These are phyloP conservation scores for Darevskia nairensis DNA, from an alignment of 2,797 vertebrate genomes.

Conservation along the genomic window DNA sequence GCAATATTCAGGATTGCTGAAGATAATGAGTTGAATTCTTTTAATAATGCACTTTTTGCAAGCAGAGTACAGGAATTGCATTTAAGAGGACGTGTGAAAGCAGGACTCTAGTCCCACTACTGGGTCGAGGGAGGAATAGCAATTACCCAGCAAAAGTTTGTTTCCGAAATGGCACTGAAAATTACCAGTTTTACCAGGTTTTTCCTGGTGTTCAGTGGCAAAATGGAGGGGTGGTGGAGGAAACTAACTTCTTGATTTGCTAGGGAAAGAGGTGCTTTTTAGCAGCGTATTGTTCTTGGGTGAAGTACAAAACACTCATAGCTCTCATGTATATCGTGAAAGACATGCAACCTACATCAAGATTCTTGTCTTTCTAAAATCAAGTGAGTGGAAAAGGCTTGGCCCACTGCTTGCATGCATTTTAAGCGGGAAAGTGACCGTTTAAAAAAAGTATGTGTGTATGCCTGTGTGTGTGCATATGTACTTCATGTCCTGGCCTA, in stretches of 20 bases:
- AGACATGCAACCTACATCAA: no score
- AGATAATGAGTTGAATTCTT: not conserved
- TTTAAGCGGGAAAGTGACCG: no score
- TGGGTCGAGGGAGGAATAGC: not conserved
- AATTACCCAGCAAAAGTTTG: not conserved
- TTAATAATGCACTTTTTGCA: not conserved
- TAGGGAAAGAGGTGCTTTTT: not conserved
- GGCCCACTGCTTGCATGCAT: no score
- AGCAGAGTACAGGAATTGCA: not conserved
- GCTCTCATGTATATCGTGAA: not conserved
- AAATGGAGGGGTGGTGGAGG: not conserved
- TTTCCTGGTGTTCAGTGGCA: not conserved
- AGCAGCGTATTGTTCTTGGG: not conserved
- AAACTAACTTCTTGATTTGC: not conserved
- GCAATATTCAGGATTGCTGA: not conserved
- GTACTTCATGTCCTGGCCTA: no score
- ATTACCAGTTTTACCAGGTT: not conserved
- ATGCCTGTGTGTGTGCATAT: no score
- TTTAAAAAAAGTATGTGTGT: no score
- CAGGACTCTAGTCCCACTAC: no score
- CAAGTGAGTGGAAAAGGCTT: no score
- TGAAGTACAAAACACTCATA: not conserved
- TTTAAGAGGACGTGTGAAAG: no score
- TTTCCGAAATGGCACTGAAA: not conserved
- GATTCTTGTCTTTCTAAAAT: no score